A percentile compares a stretch with the other conserved stretches of the same genome.
Evolutionary conservation across 2,113 vertebrate genomes (phyloP).

Genomic region (Bungarus multicinctus): DNA sequence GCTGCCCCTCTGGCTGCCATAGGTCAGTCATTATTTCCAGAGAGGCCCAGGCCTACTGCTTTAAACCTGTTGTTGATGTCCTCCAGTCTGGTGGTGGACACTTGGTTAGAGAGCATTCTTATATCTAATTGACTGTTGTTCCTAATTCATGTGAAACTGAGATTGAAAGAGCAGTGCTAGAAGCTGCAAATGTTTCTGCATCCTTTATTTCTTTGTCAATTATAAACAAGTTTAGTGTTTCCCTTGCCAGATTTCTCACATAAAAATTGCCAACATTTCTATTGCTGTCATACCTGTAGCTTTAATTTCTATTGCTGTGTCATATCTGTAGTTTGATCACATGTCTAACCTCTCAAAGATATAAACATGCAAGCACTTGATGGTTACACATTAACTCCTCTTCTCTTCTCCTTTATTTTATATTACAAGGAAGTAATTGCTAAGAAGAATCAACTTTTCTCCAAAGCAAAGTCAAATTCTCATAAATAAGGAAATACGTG

Average conservation of each 20-base stretch:
- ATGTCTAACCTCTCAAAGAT: slow-evolving; percentile 9
- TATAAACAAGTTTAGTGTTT: slow-evolving; percentile 19
- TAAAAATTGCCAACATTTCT: neutral
- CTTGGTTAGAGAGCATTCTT: neutral
- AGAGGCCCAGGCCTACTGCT: neutral
- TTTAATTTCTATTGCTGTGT: slow-evolving; percentile 1
- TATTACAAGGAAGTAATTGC: neutral
- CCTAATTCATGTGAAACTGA: neutral
- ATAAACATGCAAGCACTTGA: neutral
- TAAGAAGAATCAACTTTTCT: neutral
- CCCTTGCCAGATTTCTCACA: slow-evolving; percentile 12
- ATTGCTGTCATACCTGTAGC: slow-evolving; percentile 4
- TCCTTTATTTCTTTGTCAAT: slow-evolving; percentile 9
- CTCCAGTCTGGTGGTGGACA: neutral
- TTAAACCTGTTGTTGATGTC: neutral
- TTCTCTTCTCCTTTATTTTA: neutral
- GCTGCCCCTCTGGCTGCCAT: no score
- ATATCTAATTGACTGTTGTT: neutral
- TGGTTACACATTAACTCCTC: neutral
- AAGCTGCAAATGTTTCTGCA: neutral
- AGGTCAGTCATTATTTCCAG: neutral
- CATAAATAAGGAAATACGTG: neutral
- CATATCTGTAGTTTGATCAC: neutral
- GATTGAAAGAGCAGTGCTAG: neutral
- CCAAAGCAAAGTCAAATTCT: neutral